phyloP scores from a whole-genome alignment of 2,113 vertebrate genomes.

The Muntiacus reevesi region DNA sequence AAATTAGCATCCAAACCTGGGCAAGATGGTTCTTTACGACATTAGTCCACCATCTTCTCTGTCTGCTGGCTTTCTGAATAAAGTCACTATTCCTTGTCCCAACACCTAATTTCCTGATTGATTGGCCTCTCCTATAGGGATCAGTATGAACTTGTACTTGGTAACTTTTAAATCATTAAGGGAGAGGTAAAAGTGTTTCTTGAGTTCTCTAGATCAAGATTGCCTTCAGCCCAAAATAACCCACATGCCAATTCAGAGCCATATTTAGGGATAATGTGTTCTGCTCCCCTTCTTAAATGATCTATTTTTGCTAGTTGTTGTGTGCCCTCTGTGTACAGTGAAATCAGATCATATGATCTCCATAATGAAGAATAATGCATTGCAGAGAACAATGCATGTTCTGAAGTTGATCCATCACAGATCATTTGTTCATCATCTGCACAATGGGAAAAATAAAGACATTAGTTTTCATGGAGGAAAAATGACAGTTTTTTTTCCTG shows the following conservation, averaged over 20 bases:
- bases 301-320: not conserved
- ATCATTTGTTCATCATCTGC: not conserved
- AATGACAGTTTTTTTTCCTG: not conserved
- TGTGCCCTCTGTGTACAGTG: not conserved
- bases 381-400: not conserved
- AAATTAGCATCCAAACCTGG: not conserved
- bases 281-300: not conserved
- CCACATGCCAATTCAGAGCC: not conserved
- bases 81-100: not conserved
- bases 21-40: not conserved
- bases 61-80: not conserved
- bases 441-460: not conserved
- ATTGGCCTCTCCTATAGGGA: not conserved
- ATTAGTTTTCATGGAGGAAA: not conserved
- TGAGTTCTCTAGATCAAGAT: not conserved
- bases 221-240: not conserved
- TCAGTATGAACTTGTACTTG: not conserved
- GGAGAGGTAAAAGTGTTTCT: not conserved
- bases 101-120: not conserved
- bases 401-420: not conserved
- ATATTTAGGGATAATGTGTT: not conserved
- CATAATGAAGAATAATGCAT: not conserved
- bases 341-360: not conserved
- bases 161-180: not conserved
- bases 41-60: not conserved